Conservation (phyloP, 2,113 vertebrate genomes). For the Menidia beryllina region DNA sequence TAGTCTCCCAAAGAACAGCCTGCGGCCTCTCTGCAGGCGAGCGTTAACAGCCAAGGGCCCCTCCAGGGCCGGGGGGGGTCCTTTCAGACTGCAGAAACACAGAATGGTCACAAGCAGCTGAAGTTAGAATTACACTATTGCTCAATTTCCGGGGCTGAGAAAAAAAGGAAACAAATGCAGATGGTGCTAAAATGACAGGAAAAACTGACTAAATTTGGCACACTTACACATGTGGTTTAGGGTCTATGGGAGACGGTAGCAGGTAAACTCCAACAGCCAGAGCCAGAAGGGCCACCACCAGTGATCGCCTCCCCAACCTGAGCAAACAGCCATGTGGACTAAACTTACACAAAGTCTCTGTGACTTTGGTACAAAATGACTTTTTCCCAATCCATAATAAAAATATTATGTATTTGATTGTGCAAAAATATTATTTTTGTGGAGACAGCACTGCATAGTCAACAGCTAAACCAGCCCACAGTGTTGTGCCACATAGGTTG, state of each 20-base stretch:
- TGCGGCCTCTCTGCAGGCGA: conserved; percentile 72
- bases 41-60: conserved; percentile 77
- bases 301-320: conserved; percentile 55
- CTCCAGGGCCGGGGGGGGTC: conserved; percentile 71
- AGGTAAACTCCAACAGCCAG: conserved; percentile 71
- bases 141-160: too few relatives aligned
- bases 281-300: conserved; percentile 51
- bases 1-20: conserved; percentile 74
- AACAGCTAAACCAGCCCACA: not conserved
- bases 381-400: too few relatives aligned
- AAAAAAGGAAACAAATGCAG: not conserved
- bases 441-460: not conserved
- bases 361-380: not conserved
- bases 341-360: not conserved
- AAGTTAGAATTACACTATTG: not conserved
- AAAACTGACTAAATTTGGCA: too few relatives aligned
- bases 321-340: not conserved
- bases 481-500: not conserved
- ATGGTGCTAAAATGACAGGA: too few relatives aligned
- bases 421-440: not conserved
- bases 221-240: conserved; percentile 66
- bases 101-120: not conserved
- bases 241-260: conserved; percentile 79
- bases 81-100: conserved; percentile 68
- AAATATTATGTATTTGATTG: too few relatives aligned